Base-by-base conservation (phyloP, 1,140 invertebrate species). In the Arion vulgaris region DNA sequence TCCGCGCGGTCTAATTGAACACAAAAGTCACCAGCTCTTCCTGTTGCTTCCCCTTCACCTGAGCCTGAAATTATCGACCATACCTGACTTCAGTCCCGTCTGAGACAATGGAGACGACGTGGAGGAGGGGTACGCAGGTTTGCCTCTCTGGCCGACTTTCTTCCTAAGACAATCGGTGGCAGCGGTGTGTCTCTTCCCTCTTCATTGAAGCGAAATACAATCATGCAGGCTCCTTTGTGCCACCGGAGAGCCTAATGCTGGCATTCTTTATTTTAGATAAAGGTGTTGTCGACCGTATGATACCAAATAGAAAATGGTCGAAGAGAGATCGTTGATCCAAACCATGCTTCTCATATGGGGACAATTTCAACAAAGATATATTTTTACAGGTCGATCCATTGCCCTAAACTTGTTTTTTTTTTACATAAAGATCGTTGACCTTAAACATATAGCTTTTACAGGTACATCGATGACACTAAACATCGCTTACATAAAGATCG, bases 61-160 rank as follows among this genome's bases (percentile, higher is more conserved):
- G 62, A 66, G 28, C 62, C 62, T 66, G 62, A 66, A 66, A 66
- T 66, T 66, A 66, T 66, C 62, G 62, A 66, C 62, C 62, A 66
- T 28, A 66, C 62, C 62, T 66, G 62, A 66, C 62, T 66, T 28
- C 28, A 9, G 7, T n/a, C 15, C 28, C 28, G 62, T 7, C n/a
- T 7, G n/a, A 66, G 62, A 66, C 62, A 66, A 66, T 32, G 28
- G n/a, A 28, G 28, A 17, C n/a, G 28, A 23, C 62, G 7, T 0
- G 62, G 28, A 32, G 62, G 28, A 32, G n/a, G 62, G 26, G 62
- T 9, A 28, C 9, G 11, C 2, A 23, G n/a, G n/a, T 66, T 32
- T 28, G n/a, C 17, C 28, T 32, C 62, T 7, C 62, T 66, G 62
- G 62, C 62, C 28, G 62, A 66, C 62, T 32, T 62, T n/a, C 57